Evolutionary conservation across 2,113 vertebrate species (phyloP), one percentile per base, ranked within the genome.

Genomic region (Ictalurus punctatus): DNA sequence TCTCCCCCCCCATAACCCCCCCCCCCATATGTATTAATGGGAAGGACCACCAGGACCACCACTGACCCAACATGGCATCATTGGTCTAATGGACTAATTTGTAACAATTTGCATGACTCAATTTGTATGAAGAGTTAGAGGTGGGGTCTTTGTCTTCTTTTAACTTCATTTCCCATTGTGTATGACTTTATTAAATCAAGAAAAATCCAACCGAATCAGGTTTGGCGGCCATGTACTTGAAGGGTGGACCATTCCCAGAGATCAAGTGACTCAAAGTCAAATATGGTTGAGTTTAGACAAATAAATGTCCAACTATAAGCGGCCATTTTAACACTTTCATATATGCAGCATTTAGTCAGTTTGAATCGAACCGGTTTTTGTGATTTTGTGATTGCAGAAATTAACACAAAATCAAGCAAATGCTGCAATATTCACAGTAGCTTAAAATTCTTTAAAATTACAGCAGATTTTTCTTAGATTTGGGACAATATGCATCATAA

Each of bases 61-160:
- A 58, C 58, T 63, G 81, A 83, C 19, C 58, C 58, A 82, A 82
- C n/a, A 40, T 83, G 58, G 21, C 21, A 83, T 37, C 30, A 63
- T 23, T 83, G 30, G 34, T 1, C 58, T 83, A 63, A 61, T 83
- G 56, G 30, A 37, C 56, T 83, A 63, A 83, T 83, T 83, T 83
- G 81, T 83, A 14, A 63, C 23, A 83, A 63, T 83, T 83, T 83
- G 30, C 34, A 63, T 83, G 21, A 83, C 58, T 63, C 27, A 21
- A 83, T 83, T 83, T 27, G 58, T 63, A 34, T 44, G 34, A 83
- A 83, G 25, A 14, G 27, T 63, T 63, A 63, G 34, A 40, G 23
- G 21, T 8, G 7, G 5, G 19, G 34, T 34, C 7, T 25, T 54
- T 34, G 79, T 81, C 16, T 17, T 34, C 79, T 82, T 59, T 59